These are phyloP conservation scores for Spea multiplicata DNA, from an alignment of 2,113 vertebrate genomes.

Conservation along the genomic window DNA sequence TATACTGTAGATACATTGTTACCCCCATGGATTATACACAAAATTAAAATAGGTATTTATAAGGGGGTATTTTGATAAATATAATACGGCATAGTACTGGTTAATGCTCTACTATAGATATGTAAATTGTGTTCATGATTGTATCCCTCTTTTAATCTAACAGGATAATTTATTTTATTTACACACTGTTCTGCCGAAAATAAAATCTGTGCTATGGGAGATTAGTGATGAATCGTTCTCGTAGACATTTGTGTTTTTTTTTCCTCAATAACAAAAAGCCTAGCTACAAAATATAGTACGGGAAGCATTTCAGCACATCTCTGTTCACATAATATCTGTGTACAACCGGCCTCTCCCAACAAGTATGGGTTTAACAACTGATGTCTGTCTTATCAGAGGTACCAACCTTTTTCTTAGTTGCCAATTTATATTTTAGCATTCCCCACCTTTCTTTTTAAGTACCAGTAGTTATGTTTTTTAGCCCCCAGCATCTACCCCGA, in stretches of 20 bases:
- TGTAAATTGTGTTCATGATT: conserved; percentile 25
- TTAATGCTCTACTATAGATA: conserved; percentile 8
- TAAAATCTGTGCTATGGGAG: conserved; percentile 23
- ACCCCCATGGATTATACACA: background rate
- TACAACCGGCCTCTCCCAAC: background rate
- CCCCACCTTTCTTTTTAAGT: too few relatives aligned
- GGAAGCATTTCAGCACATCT: conserved; percentile 4
- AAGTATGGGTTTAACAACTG: background rate
- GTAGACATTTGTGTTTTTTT: conserved; percentile 13
- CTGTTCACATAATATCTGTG: background rate
- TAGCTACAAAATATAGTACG: background rate
- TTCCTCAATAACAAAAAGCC: conserved; percentile 30
- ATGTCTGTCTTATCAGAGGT: background rate
- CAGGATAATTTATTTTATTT: conserved; percentile 15
- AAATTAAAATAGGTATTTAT: conserved; percentile 1
- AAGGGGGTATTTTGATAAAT: background rate
- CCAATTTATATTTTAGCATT: too few relatives aligned
- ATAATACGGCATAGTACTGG: background rate
- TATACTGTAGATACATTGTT: background rate
- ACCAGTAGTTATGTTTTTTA: too few relatives aligned
- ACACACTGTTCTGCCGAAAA: conserved; percentile 24
- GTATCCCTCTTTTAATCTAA: conserved; percentile 25
- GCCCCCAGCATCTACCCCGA: too few relatives aligned
- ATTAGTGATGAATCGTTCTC: conserved; percentile 31
- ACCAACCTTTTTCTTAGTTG: too few relatives aligned